A percentile compares a stretch with the other conserved stretches of the same genome.
phyloP scores from a whole-genome alignment of 2,888 invertebrate genomes.

The Scaptomyza reducta region DNA sequence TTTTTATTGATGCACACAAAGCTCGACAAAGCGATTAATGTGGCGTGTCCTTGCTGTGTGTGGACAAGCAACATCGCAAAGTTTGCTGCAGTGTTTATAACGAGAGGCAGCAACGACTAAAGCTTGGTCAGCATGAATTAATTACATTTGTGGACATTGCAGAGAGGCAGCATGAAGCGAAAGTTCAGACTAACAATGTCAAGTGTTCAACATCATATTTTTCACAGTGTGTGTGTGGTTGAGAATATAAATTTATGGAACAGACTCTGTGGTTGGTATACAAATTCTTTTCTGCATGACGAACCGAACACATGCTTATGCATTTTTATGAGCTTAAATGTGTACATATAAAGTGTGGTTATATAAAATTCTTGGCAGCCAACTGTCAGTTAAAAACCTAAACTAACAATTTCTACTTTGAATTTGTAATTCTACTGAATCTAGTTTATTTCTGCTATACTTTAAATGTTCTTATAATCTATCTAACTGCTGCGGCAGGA shows the following conservation, averaged over 20 bases:
- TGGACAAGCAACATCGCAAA: neutral
- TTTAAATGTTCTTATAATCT: no score
- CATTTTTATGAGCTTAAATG: neutral
- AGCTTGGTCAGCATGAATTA: conserved; percentile 70
- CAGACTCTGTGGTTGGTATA: no score
- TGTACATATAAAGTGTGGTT: neutral
- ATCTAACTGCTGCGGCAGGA: no score
- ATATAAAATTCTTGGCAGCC: neutral
- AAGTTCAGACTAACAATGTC: conserved; percentile 26
- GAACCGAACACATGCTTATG: neutral
- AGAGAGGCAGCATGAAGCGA: conserved; percentile 4
- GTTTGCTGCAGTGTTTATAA: conserved; percentile 3
- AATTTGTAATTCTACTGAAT: no score
- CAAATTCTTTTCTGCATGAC: neutral
- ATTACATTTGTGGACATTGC: conserved; percentile 56
- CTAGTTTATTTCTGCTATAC: no score
- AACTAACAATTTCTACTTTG: no score
- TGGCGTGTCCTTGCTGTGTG: conserved; percentile 23
- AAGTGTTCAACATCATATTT: conserved; percentile 20
- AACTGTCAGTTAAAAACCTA: no score
- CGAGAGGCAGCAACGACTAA: conserved; percentile 24
- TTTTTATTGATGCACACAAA: conserved; percentile 64
- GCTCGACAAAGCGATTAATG: conserved; percentile 58
- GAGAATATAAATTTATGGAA: neutral
- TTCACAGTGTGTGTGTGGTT: neutral